Evolutionary conservation across 2,888 invertebrate species (phyloP), one percentile per base, ranked within the genome.

Genomic region (Entomobrya multifasciata): DNA sequence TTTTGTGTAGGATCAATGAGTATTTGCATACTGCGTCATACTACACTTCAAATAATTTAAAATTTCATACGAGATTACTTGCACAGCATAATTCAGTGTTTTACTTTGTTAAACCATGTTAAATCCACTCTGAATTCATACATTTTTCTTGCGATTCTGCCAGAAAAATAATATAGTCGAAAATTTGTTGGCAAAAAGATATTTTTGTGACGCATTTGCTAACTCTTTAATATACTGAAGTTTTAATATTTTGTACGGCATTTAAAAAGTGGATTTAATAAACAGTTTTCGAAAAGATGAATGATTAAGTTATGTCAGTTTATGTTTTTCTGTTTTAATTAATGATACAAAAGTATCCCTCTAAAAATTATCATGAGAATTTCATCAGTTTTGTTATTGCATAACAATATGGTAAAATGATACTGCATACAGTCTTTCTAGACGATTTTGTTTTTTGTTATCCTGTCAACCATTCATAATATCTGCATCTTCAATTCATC

Each of bases 401-500:
- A 0, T n/a, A n/a, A n/a, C n/a, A n/a, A n/a, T n/a, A n/a, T n/a
- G n/a, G n/a, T n/a, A n/a, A n/a, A n/a, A n/a, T n/a, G n/a, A n/a
- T n/a, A n/a, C n/a, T n/a, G n/a, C n/a, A n/a, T n/a, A n/a, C n/a
- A n/a, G n/a, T n/a, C n/a, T n/a, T n/a, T n/a, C n/a, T n/a, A n/a
- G n/a, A n/a, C n/a, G 47, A 25, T 47, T 70, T 41, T 67, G 8
- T 70, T 47, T 70, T 70, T 70, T 70, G 44, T 70, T 70, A 15
- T 13, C 25, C 70, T 70, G 70, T 70, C 70, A 70, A 41, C 1
- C 47, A 22, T 4, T n/a, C 22, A 70, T 47, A 44, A 49, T 70
- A 49, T 47, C 70, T 70, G 70, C 47, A 70, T 70, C 70, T 27
- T 25, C n/a, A 70, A 70, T 70, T 25, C 70, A 70, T 70, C 70